phyloP scores from a whole-genome alignment of 2,888 invertebrate genomes.

The Mesochorus sp. region DNA sequence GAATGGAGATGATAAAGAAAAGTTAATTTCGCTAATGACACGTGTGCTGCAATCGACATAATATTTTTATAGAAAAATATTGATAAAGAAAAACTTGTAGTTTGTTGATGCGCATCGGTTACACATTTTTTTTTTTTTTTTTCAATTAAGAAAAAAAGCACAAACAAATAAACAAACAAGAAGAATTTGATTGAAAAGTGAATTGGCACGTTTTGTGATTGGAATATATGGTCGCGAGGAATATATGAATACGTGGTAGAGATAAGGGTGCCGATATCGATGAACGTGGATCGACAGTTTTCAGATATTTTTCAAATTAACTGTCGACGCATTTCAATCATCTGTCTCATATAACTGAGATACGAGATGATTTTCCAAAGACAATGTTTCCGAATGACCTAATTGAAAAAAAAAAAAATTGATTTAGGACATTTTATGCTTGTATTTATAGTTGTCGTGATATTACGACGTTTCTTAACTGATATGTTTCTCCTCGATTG shows the following conservation, averaged over 20 bases:
- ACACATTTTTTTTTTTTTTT: not conserved
- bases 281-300: too few relatives aligned
- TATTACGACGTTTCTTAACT: not conserved
- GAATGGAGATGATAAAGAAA: not conserved
- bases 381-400: not conserved
- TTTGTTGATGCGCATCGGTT: too few relatives aligned
- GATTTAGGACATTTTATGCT: not conserved
- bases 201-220: too few relatives aligned
- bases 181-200: too few relatives aligned
- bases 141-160: not conserved
- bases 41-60: not conserved
- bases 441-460: not conserved
- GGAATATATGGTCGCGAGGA: too few relatives aligned
- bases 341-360: not conserved
- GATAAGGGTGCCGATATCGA: too few relatives aligned
- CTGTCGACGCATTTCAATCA: constrained; percentile 11
- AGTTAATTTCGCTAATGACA: not conserved
- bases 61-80: not conserved
- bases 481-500: not conserved
- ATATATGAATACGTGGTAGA: too few relatives aligned
- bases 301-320: constrained; percentile 27
- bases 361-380: constrained; percentile 11
- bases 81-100: too few relatives aligned
- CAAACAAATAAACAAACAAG: not conserved
- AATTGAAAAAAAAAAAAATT: not conserved